Percentiles rank a stretch among this genome's conserved stretches.
Evolutionary conservation across 2,113 vertebrate species (phyloP).

Genomic region (Sus scrofa): T2T-Sscrofa CM000824.6:153984001-153984500

Average conservation of each 20-base stretch:
- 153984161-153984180: neutral
- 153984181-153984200: neutral
- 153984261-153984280: neutral
- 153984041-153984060: conserved; percentile 68
- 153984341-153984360: neutral
- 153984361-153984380: neutral
- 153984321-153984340: neutral
- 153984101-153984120: neutral
- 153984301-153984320: neutral
- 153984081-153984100: neutral
- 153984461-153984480: neutral
- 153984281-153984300: neutral
- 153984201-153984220: neutral
- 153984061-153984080: conserved; percentile 1
- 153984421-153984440: neutral
- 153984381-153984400: no score
- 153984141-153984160: neutral
- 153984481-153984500: neutral
- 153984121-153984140: conserved; percentile 2
- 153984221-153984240: neutral
- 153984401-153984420: neutral
- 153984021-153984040: conserved; percentile 53
- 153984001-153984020: conserved; percentile 38
- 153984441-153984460: neutral
- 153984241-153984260: neutral